Conservation (phyloP, 2,113 vertebrate species). For the Ivindomyrus marchei region DNA sequence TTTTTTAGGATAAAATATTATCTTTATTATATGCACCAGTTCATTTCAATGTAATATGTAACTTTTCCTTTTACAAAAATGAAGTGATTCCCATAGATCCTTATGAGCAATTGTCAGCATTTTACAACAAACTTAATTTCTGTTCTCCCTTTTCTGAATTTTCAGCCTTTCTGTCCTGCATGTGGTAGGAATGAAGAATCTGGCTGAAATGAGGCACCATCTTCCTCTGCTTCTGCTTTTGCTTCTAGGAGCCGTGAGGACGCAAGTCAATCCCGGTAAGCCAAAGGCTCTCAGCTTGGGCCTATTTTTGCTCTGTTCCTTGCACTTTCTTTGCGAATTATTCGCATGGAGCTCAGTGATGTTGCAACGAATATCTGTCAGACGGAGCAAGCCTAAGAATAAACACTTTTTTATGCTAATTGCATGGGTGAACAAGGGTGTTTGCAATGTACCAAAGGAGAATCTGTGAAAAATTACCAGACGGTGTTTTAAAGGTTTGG, state of each 20-base stretch:
- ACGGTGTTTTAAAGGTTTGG: background rate
- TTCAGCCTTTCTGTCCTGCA: background rate
- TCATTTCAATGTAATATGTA: background rate
- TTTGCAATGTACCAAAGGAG: background rate
- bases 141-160: background rate
- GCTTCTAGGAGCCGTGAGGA: constrained; percentile 44
- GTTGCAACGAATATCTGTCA: background rate
- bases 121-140: background rate
- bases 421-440: background rate
- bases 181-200: constrained; percentile 46
- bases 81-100: background rate
- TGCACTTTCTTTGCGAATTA: background rate
- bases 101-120: background rate
- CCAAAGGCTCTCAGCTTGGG: background rate
- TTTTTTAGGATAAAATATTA: background rate
- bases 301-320: background rate
- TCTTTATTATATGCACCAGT: background rate
- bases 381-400: background rate
- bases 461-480: background rate
- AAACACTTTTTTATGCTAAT: background rate
- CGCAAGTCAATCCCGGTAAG: constrained; percentile 90
- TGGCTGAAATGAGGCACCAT: constrained; percentile 56
- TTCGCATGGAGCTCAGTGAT: background rate
- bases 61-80: background rate
- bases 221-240: constrained; percentile 62